Conservation (phyloP, 2,888 invertebrate species). For the Callimorpha dominula region DNA sequence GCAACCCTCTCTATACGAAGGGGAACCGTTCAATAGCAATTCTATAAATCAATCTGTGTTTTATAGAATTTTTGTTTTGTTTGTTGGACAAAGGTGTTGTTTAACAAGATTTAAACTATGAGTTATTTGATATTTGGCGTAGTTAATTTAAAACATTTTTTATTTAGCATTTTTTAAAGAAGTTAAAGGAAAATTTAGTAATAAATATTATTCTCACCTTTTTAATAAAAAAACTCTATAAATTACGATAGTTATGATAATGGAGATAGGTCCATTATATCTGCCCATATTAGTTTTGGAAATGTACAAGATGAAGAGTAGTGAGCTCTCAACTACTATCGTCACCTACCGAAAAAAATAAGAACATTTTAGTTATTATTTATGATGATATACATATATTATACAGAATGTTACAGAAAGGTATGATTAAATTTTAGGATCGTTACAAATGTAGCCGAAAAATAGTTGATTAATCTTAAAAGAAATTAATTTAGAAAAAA, state of each 20-base stretch:
- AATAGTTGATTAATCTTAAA: no score
- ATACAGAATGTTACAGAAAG: no score
- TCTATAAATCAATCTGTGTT: constrained; percentile 73
- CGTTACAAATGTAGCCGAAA: no score
- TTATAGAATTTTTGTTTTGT: constrained; percentile 48
- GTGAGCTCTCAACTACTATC: no score
- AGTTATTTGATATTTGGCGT: no score
- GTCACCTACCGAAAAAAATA: neutral
- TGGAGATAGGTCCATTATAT: neutral
- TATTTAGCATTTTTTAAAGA: neutral
- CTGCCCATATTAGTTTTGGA: neutral
- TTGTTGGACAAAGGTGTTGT: constrained; percentile 38
- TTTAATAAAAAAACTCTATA: no score
- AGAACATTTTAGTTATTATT: neutral
- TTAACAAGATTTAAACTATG: no score
- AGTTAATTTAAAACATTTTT: neutral
- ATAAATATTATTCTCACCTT: no score
- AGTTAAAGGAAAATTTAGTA: fast-evolving
- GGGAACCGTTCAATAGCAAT: constrained; percentile 65
- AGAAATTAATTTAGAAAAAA: no score
- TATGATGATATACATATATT: no score
- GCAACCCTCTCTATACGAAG: constrained; percentile 39
- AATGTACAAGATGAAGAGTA: neutral
- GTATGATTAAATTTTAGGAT: no score
- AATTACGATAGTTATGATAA: neutral